phyloP scores from a whole-genome alignment of 2,888 invertebrate species.

The Macrophya annulata region DNA sequence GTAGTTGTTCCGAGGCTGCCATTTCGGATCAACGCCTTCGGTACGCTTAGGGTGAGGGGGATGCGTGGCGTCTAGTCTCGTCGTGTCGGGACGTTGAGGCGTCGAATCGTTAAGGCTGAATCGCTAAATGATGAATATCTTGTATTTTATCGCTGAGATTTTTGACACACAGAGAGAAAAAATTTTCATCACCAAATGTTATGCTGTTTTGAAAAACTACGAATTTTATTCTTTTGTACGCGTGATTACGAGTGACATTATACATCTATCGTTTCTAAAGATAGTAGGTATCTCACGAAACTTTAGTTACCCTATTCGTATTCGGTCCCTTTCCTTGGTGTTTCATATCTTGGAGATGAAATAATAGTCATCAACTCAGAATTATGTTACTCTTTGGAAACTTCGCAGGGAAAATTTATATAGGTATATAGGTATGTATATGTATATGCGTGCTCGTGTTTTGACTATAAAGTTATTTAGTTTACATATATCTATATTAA shows the following conservation, averaged over 20 bases:
- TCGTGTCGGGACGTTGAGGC: not conserved
- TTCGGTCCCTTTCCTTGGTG: not conserved
- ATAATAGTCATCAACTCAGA: slow-evolving; percentile 14
- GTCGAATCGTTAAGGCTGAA: slow-evolving; percentile 5
- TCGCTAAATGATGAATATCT: slow-evolving; percentile 44
- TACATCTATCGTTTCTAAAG: not conserved
- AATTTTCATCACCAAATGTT: not conserved
- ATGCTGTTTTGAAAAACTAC: not conserved
- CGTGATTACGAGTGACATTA: not conserved
- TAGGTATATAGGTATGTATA: no score
- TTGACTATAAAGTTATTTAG: not conserved
- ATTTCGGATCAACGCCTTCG: slow-evolving; percentile 41
- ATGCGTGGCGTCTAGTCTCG: slow-evolving; percentile 2
- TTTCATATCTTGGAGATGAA: slow-evolving; percentile 13
- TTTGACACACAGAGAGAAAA: not conserved
- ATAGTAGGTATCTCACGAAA: not conserved
- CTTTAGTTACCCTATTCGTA: slow-evolving; percentile 22
- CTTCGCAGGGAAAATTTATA: not conserved
- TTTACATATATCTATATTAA: not conserved
- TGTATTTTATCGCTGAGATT: not conserved
- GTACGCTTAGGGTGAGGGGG: slow-evolving; percentile 19
- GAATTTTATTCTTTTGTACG: not conserved
- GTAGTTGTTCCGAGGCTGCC: slow-evolving; percentile 47
- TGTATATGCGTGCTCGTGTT: not conserved
- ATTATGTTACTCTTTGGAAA: not conserved